A percentile compares a stretch with the other conserved stretches of the same genome.
Evolutionary conservation across 2,797 vertebrate species (phyloP).

Genomic region (Eremophila alpestris): DNA sequence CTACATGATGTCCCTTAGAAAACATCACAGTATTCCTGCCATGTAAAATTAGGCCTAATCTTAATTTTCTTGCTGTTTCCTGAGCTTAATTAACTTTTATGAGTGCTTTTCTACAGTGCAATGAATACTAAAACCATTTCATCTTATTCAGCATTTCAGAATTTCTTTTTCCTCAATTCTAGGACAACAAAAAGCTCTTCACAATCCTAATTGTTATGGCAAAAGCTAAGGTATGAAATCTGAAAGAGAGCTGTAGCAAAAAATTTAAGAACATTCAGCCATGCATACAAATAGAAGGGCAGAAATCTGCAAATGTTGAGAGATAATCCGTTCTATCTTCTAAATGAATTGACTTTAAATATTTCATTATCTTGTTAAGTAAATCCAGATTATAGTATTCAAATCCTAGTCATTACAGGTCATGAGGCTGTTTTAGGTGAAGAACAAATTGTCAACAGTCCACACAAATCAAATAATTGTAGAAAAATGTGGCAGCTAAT

Average conservation of each 20-base stretch:
- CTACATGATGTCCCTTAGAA: constrained; percentile 47
- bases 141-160: constrained; percentile 69
- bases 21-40: constrained; percentile 67
- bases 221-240: constrained; percentile 62
- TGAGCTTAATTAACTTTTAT: constrained; percentile 80
- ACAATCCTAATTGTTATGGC: constrained; percentile 55
- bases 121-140: constrained; percentile 62
- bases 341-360: constrained; percentile 67
- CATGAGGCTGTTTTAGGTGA: constrained; percentile 5
- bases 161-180: constrained; percentile 62
- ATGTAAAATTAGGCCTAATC: constrained; percentile 73
- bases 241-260: constrained; percentile 58
- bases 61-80: constrained; percentile 79
- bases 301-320: constrained; percentile 17
- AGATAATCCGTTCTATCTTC: constrained; percentile 47
- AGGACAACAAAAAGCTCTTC: constrained; percentile 56
- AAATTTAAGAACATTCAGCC: constrained; percentile 13
- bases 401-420: constrained; percentile 41
- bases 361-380: constrained; percentile 73
- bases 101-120: constrained; percentile 61
- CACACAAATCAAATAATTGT: background rate
- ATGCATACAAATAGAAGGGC: constrained; percentile 42
- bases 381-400: constrained; percentile 67
- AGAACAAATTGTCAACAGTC: constrained; percentile 11
- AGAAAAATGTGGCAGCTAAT: background rate